Percentiles rank a stretch among this genome's conserved stretches.
phyloP scores from a whole-genome alignment of 2,888 invertebrate genomes.

The Electrophaes corylata region DNA sequence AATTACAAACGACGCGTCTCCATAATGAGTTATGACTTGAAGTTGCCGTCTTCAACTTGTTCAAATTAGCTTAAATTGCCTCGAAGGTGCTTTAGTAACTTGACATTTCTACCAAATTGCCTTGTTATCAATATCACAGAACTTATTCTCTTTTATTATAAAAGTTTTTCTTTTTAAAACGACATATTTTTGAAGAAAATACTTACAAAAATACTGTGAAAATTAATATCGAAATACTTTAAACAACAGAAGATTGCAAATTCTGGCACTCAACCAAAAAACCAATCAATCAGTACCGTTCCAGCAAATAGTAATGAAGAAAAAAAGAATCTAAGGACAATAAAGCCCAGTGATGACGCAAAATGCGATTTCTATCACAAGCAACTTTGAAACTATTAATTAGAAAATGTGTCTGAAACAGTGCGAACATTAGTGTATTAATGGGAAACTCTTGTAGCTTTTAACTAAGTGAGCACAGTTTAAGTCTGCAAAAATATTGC shows the following conservation, averaged over 20 bases:
- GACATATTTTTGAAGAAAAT: background rate
- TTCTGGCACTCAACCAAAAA: too few species aligned
- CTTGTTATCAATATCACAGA: conserved; percentile 6
- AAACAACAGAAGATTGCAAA: too few species aligned
- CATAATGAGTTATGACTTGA: conserved; percentile 4
- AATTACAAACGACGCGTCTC: conserved; percentile 3
- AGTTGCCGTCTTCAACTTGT: conserved; percentile 1
- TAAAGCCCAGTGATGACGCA: too few species aligned
- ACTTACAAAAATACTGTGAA: too few species aligned
- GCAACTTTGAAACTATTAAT: background rate
- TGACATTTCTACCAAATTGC: conserved; percentile 8
- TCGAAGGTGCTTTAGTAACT: conserved; percentile 7
- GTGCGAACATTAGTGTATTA: conserved; percentile 8
- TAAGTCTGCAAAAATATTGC: background rate
- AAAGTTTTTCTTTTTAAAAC: background rate
- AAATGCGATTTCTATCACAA: too few species aligned
- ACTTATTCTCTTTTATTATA: background rate
- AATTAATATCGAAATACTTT: too few species aligned
- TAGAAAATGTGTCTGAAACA: conserved; percentile 9
- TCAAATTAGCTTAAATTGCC: background rate
- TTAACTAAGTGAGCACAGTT: conserved; percentile 7
- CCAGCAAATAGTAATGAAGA: too few species aligned
- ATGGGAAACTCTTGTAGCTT: conserved; percentile 15
- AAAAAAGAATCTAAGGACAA: too few species aligned
- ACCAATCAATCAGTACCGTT: too few species aligned